Evolutionary conservation across 1,140 invertebrate genomes (phyloP), one percentile per base, ranked within the genome.

Genomic region (Drosophila kanapiae): DNA sequence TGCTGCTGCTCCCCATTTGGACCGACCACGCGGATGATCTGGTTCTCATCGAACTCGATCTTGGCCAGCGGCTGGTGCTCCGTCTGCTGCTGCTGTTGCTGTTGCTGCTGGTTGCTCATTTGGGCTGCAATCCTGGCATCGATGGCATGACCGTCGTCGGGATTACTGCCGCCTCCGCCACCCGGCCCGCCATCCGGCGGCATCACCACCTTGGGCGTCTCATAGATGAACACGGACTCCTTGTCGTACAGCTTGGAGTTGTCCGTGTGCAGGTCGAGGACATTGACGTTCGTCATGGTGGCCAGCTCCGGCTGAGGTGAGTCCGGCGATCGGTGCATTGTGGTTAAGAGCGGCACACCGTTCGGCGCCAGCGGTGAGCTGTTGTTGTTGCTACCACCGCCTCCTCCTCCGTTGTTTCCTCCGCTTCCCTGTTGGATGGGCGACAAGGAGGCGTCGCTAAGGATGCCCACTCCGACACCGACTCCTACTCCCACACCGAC

Each of bases 211-310:
- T 93, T 92, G 29, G 92, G 90, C 9, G 85, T 92, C 29, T 91
- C 92, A 35, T 93, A 93, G 16, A 93, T 92, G n/a, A 91, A 93
- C 2, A 93, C 92, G 0, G 90, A 75, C 42, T 92, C 92, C 61
- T 93, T 91, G 53, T 93, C 92, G 69, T 93, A 93, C 7, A 93
- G 53, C 58, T 93, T 93, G 10, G 91, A 84, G 10, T 88, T 86
- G 14, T 92, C 91, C 53, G 95, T 95, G 78, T 95, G 95, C 40
- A 96, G 85, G 75, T 95, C 95, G 47, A 95, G 93, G 3, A 95
- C 95, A 82, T 95, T 95, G 23, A 95, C 95, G 47, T 95, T 95
- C 57, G 95, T 96, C 96, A 96, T 96, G 75, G 96, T 96, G 42
- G 96, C 95, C 65, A 96, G 94, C 87, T 96, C 94, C 37, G 96